Base-by-base conservation (phyloP, 1,140 invertebrate genomes). In the Megalopta genalis region DNA sequence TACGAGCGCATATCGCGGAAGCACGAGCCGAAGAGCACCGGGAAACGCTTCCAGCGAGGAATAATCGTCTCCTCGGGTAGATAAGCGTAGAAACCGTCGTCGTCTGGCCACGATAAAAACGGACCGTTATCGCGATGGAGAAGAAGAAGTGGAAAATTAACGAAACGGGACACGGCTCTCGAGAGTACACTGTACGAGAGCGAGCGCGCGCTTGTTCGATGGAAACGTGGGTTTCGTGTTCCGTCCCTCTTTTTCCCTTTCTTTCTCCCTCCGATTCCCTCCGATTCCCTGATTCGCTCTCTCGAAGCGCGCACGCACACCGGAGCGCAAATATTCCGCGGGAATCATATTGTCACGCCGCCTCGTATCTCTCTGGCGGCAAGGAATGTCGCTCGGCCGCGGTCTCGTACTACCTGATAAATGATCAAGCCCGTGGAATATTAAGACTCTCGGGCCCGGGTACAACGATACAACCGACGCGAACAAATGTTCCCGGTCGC, bases 401-500 rank as follows among this genome's bases (percentile, higher is more conserved):
- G 68, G 14, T 62, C 59, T 71, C 63, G 83, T 63, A 57, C 79
- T 60, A 69, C 32, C 62, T 83, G 85, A 86, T 80, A 86, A 86
- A 85, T 64, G 83, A 85, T 80, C 80, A 25, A 62, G 75, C 62
- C 73, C 62, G 32, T n/a, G 71, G 83, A 83, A 77, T 86, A 86
- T 86, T 85, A 86, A 86, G 83, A 80, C 80, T 77, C 80, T 21
- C 62, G 23, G 32, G 39, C 59, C 66, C 16, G 63, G 23, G 72
- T 78, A 72, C 83, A 63, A 67, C 80, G 80, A 85, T 79, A 85
- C 80, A 37, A 46, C 46, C 69, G 68, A 85, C 80, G 75, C 57
- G 71, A 83, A 85, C 85, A 74, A 86, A 86, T 82, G 84, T 86
- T 79, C 65, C n/a, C 52, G 62, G 49, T 25, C 75, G 74, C 66